Evolutionary conservation across 2,797 vertebrate species (phyloP), one percentile per base, ranked within the genome.

Genomic region (Spinibarbus caldwelli): DNA sequence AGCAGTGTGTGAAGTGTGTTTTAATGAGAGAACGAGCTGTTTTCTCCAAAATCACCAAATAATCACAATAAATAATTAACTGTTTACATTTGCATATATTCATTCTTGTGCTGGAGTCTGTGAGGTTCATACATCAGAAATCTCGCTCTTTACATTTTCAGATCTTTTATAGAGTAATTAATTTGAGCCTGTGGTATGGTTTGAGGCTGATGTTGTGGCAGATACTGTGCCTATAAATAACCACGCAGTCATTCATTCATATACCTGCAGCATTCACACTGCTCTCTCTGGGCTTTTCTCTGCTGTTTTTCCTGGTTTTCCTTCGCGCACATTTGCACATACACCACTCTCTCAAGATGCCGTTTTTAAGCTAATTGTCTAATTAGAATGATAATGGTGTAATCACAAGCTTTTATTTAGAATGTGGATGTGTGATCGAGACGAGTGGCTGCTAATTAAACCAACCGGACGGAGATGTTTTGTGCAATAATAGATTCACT

Each of bases 51-150:
- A 72, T 43, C 82, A 43, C 73, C n/a, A 45, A 34, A 57, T 41
- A 19, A 54, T 64, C 57, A 67, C 70, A 31, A 29, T 83, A 38
- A 67, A 82, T 85, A 47, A 78, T 83, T n/a, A 71, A 75, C 57
- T 1, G 52, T 71, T 62, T 75, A 72, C 12, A 79, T 87, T 67
- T 85, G 21, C 43, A 72, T 82, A 1, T 38, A 49, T 54, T 82
- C 36, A 19, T 75, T 43, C 15, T 23, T 49, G 21, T 36, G 70
- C 70, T 23, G 29, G 29, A 77, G 45, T 45, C 45, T 38, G 31
- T 80, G 54, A 52, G 29, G 57, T 52, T 59, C 10, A 12, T 26
- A 14, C 57, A 62, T 62, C 12, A 62, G 15, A 38, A 26, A 12
- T 11, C 17, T 43, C 52, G 21, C n/a, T 4, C 6, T 71, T 75